Percentiles rank a stretch among this genome's conserved stretches.
phyloP scores from a whole-genome alignment of 2,113 vertebrate species.

The Campylorhamphus procurvoides region DNA sequence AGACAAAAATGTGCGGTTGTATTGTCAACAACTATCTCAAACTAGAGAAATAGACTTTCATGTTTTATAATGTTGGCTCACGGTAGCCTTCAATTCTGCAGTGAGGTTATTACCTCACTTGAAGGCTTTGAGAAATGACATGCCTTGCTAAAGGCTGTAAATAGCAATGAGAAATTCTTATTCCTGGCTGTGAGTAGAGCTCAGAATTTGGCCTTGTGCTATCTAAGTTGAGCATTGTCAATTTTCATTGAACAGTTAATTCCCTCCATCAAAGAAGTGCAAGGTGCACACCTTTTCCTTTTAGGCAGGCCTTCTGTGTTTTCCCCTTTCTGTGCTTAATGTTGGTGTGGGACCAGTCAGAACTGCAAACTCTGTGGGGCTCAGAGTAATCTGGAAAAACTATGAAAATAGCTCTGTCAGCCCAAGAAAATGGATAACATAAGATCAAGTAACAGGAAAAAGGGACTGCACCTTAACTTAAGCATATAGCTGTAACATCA shows the following conservation, averaged over 20 bases:
- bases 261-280: background rate
- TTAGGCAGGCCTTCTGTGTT: background rate
- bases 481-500: background rate
- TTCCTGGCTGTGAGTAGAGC: background rate
- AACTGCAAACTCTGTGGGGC: accelerated
- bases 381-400: background rate
- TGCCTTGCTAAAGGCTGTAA: background rate
- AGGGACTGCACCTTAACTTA: background rate
- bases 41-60: background rate
- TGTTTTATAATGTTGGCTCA: background rate
- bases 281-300: background rate
- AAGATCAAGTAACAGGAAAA: background rate
- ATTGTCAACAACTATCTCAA: background rate
- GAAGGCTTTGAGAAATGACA: background rate
- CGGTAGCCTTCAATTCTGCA: background rate
- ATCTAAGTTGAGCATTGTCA: background rate
- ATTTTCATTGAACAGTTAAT: background rate
- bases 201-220: background rate
- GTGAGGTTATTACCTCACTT: background rate
- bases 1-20: background rate
- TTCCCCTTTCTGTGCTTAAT: background rate
- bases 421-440: background rate
- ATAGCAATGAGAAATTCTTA: background rate
- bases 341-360: background rate
- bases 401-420: background rate